Evolutionary conservation across 2,888 invertebrate species (phyloP), one percentile per base, ranked within the genome.

Genomic region (Machimus atricapillus): DNA sequence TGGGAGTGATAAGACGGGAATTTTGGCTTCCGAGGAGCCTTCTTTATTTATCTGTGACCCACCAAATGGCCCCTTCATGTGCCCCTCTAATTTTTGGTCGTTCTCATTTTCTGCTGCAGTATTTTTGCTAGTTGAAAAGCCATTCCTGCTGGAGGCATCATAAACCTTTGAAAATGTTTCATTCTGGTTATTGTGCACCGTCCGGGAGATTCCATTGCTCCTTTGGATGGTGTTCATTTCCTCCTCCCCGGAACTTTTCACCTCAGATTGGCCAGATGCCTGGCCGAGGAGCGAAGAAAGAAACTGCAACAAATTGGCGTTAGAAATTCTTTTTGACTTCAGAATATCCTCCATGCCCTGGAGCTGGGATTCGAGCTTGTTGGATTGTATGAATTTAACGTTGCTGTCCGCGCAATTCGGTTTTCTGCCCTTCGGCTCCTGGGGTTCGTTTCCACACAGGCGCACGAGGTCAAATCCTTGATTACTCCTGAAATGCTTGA

Each of bases 401-500:
- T 85, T 86, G 23, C 77, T 74, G 31, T 86, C 76, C n/a, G 85
- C 85, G 56, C 86, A 86, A 9, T n/a, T 58, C 1, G 78, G 86
- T 40, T 86, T 86, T 77, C 43, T 76, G 23, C 46, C 40, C 27
- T 74, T 34, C n/a, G 7, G 27, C 31, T 27, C 27, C 14, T 6
- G 7, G 43, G 14, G 16, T 31, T 73, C 23, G 40, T 40, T 40
- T 6, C 2, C 31, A 23, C 19, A 23, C 81, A 37, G 27, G 85
- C 87, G 89, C 89, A 89, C 16, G 58, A 14, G n/a, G 73, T 79
- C 73, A 14, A 23, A 52, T 31, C 66, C 78, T 40, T 85, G 58
- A 85, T 85, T 87, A 82, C 78, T 23, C 52, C 89, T 89, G 82
- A 92, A 92, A 87, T 90, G 90, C 86, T 91, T 90, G 87, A 90